Base-by-base conservation (phyloP, 2,888 invertebrate genomes). In the Protodeltote pygarga region DNA sequence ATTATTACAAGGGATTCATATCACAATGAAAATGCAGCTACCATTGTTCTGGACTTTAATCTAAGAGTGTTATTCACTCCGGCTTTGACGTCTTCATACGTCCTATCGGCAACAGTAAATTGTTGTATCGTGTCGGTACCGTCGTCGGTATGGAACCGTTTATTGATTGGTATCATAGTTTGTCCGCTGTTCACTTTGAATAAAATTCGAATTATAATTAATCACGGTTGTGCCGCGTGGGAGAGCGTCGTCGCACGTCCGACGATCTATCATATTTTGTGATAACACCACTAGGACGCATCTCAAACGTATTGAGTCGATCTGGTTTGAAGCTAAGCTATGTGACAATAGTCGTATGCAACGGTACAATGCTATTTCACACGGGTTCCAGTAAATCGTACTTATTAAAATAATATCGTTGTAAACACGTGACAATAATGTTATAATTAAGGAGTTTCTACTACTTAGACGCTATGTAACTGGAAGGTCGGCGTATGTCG, bases 201-300 rank as follows among this genome's bases (percentile, higher is more conserved):
- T 92, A 92, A 92, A 90, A 92, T 90, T 91, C 91, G 90, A 92
- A 92, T 92, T 92, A 92, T 92, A 90, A 92, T 91, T 91, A 92
- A 91, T 92, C 91, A 91, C 87, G 82, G 78, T 77, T 77, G 79
- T 79, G 80, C 79, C 81, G 89, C 91, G 91, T 91, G 92, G 91
- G 91, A 89, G 91, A 88, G 85, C 87, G 84, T 83, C 83, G 88
- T 85, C 83, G 80, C 78, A 77, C 77, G 79, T 73, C 76, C 82
- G 78, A 79, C 91, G 88, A 92, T 92, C 92, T 91, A 91, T 92
- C 92, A 92, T 91, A 92, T 91, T 92, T 87, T 87, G 88, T 90
- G 92, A 91, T 92, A 92, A 91, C 89, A 87, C 89, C 85, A 87
- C 87, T 83, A 84, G 84, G 80, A 82, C 81, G 84, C 87, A 85